Conservation (phyloP, 2,113 vertebrate species). For the Otocyon megalotis region DNA sequence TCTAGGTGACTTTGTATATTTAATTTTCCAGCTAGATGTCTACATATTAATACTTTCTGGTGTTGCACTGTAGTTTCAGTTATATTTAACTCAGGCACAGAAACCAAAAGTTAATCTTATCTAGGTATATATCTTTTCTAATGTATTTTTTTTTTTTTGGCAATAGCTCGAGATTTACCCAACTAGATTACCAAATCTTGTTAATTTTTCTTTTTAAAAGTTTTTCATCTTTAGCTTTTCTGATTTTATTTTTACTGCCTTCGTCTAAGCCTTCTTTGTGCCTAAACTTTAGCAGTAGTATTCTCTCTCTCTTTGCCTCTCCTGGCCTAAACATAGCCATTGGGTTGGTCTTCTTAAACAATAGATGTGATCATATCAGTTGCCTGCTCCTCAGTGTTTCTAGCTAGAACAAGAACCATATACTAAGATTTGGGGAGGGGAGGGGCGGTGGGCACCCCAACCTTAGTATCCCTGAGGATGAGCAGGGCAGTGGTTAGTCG, state of each 20-base stretch:
- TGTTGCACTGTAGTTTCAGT: neutral
- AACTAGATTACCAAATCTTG: neutral
- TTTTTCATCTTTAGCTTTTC: constrained; percentile 22
- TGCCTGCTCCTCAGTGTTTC: neutral
- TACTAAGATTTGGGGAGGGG: neutral
- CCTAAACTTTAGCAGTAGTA: constrained; percentile 7
- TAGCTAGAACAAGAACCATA: neutral
- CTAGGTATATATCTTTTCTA: neutral
- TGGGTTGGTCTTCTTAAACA: neutral
- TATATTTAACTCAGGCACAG: neutral
- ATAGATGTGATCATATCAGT: neutral
- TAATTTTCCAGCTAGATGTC: neutral
- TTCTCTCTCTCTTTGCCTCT: neutral
- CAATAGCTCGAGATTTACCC: neutral
- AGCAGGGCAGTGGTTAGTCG: neutral
- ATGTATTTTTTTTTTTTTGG: constrained; percentile 3
- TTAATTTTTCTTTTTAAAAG: constrained; percentile 33
- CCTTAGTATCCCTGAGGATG: neutral
- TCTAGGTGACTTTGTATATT: neutral
- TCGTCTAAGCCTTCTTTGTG: neutral
- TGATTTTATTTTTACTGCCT: neutral
- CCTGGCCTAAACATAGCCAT: constrained; percentile 5
- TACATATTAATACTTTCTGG: neutral
- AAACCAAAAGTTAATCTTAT: constrained; percentile 14
- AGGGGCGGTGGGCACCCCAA: neutral